A percentile compares a stretch with the other conserved stretches of the same genome.
These are phyloP conservation scores for Hemiprocne comata DNA, from an alignment of 2,113 vertebrate species.

Conservation along the genomic window DNA sequence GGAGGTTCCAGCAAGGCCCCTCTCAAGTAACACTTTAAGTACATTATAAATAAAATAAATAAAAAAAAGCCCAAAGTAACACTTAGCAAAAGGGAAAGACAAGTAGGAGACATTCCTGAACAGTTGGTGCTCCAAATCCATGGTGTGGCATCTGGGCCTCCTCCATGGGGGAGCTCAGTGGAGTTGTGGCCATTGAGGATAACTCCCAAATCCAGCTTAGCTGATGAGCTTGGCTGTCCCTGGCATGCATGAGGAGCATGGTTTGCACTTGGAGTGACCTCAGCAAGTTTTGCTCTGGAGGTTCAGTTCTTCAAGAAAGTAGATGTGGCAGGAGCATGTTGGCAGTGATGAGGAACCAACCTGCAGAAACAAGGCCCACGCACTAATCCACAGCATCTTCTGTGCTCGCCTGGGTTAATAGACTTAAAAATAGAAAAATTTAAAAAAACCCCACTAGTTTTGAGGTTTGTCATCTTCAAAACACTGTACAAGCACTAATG, in stretches of 20 bases:
- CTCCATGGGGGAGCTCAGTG: accelerated
- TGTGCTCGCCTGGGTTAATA: not conserved
- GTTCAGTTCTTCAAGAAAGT: not conserved
- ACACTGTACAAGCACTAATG: not conserved
- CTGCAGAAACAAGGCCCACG: not conserved
- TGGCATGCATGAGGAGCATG: accelerated
- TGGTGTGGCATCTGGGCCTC: accelerated
- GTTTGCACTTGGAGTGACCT: not conserved
- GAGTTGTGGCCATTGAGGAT: accelerated
- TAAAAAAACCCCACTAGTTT: not conserved
- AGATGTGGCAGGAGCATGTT: accelerated
- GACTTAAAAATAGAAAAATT: not conserved
- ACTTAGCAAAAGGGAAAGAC: not conserved
- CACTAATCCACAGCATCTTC: not conserved
- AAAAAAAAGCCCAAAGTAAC: not conserved
- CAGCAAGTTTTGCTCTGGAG: not conserved
- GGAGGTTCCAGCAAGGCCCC: slow-evolving; percentile 59
- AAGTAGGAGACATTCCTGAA: not conserved
- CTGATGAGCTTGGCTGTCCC: accelerated
- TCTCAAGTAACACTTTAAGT: slow-evolving; percentile 41
- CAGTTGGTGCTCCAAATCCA: accelerated
- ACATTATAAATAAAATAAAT: slow-evolving; percentile 62
- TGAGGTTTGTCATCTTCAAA: not conserved
- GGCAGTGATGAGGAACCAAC: not conserved
- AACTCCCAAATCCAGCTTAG: not conserved